Percentiles rank a stretch among this genome's conserved stretches.
These are phyloP conservation scores for Cataglyphis rosenhaueri DNA, from an alignment of 2,888 invertebrate genomes.

Conservation along the genomic window DNA sequence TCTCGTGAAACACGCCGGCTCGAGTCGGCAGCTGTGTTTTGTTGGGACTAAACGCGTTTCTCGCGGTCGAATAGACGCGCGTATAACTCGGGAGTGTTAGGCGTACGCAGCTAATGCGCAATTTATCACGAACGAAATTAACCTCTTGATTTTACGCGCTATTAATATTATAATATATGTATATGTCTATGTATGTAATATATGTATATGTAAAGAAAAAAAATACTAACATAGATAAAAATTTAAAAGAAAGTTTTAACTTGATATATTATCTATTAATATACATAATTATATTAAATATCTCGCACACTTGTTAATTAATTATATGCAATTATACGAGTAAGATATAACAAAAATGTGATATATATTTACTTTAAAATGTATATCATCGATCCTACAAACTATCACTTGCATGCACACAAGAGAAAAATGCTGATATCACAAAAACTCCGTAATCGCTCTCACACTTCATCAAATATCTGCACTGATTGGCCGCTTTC, in stretches of 20 bases:
- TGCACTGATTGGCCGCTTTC: conserved; percentile 36
- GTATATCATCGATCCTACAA: conserved; percentile 25
- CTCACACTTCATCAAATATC: conserved; percentile 34
- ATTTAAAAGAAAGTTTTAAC: neutral
- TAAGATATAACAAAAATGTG: neutral
- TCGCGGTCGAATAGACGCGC: conserved; percentile 13
- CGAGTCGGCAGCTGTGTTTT: conserved; percentile 30
- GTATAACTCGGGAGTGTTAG: neutral
- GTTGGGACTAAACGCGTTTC: conserved; percentile 19
- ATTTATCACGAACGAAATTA: conserved; percentile 30
- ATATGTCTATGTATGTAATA: neutral
- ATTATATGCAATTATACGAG: neutral
- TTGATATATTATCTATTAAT: neutral
- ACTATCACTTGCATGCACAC: conserved; percentile 9
- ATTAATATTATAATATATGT: neutral
- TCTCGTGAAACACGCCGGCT: conserved; percentile 15
- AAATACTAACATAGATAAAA: neutral
- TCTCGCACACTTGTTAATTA: neutral
- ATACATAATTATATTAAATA: neutral
- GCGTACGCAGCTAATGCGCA: conserved; percentile 1
- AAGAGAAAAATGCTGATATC: conserved; percentile 32
- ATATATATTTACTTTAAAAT: neutral
- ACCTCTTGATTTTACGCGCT: neutral
- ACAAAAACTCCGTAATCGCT: conserved; percentile 29
- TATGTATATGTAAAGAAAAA: neutral